Conservation (phyloP, 2,113 vertebrate species). For the Rhipidura dahli region DNA sequence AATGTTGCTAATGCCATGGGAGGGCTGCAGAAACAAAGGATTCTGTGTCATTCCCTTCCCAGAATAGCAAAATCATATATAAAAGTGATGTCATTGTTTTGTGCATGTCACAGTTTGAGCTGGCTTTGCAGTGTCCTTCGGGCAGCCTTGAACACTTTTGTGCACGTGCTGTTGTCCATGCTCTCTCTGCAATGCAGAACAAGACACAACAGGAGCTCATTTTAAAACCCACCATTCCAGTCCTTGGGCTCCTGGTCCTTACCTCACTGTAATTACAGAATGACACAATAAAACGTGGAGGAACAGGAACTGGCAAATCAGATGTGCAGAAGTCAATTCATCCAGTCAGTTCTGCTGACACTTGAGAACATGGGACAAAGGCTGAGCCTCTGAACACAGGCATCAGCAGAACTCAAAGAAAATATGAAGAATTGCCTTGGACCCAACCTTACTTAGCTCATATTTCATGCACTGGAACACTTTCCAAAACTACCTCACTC, state of each 20-base stretch:
- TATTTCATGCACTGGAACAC: neutral
- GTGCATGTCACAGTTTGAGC: neutral
- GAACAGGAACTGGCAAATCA: slow-evolving; percentile 35
- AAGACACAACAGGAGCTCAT: neutral
- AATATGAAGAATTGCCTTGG: slow-evolving; percentile 18
- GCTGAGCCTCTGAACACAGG: neutral
- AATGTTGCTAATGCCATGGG: neutral
- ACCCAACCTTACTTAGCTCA: neutral
- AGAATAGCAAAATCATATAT: neutral
- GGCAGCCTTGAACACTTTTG: neutral
- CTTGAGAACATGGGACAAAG: neutral
- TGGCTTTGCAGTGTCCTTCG: neutral
- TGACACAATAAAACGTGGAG: neutral
- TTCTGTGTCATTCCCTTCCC: neutral
- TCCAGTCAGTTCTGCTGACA: slow-evolving; percentile 45
- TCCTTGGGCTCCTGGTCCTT: neutral
- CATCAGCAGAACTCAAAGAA: slow-evolving; percentile 49
- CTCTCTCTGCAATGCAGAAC: neutral
- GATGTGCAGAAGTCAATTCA: neutral
- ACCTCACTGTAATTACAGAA: neutral
- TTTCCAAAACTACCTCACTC: neutral
- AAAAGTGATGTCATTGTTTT: neutral
- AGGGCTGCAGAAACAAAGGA: neutral
- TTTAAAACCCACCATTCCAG: neutral
- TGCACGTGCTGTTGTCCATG: rapidly evolving